Base-by-base conservation (phyloP, 2,888 invertebrate species). In the Lithophane socia region DNA sequence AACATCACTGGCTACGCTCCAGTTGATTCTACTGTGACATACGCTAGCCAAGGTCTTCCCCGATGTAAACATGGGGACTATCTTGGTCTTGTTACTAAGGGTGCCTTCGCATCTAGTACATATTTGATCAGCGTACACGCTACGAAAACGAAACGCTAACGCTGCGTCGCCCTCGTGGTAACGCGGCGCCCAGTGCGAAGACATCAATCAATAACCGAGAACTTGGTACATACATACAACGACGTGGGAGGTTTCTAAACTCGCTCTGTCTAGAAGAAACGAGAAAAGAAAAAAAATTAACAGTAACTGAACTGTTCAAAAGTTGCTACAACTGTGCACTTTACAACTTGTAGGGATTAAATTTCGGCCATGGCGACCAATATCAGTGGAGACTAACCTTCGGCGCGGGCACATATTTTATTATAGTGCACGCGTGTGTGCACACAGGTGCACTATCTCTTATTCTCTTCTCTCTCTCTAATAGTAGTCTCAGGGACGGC, bases 1-100 rank as follows among this genome's bases (percentile, higher is more conserved):
- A 54, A 44, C 65, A 80, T 88, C 79, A 86, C 84, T 88, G 87
- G 89, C 87, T 80, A 69, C 47, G 64, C 82, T 88, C 87, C 89
- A 88, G 84, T 58, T 72, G 68, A 77, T 29, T 79, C 73, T 77
- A 78, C 69, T 21, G 37, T 61, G 56, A 56, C 66, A 75, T 77
- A 73, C 77, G 67, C 56, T 74, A 73, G 64, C 70, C 84, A 88
- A 86, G 86, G 89, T 79, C 76, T 68, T 66, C 47, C 54, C 66
- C 56, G 24, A 65, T 60, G 73, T 78, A 49, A 69, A 73, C 49
- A 72, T 60, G 58, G 42, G 18, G 61, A 56, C 42, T 47, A 84
- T 64, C 74, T 74, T 56, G 54, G 37, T 75, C 21, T 75, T 47
- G 78, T 73, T 77, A 74, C 74, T 65, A 81, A 42, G 74, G 13